Evolutionary conservation across 2,797 vertebrate genomes (phyloP).

Genomic region (Crypturellus tataupa): DNA sequence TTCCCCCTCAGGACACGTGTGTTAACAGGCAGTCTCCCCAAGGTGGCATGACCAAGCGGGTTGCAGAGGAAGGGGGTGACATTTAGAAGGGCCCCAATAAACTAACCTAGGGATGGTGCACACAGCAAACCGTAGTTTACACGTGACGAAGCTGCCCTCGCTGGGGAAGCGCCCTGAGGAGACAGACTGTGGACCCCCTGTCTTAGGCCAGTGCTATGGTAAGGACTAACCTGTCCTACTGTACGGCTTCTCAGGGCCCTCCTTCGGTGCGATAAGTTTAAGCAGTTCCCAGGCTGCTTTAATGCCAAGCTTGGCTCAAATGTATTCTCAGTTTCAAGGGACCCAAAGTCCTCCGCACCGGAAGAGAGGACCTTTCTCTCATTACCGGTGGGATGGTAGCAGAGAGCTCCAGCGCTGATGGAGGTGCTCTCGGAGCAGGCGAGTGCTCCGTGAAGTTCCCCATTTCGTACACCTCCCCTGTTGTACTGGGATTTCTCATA

Average conservation of each 20-base stretch:
- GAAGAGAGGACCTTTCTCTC: neutral
- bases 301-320: neutral
- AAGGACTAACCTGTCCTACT: neutral
- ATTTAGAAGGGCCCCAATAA: neutral
- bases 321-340: neutral
- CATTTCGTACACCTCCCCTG: neutral
- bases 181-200: neutral
- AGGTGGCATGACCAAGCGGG: neutral
- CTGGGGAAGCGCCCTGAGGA: neutral
- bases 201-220: neutral
- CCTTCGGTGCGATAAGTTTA: neutral
- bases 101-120: neutral
- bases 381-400: neutral
- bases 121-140: neutral
- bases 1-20: neutral
- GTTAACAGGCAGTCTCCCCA: neutral
- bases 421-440: neutral
- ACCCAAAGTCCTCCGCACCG: neutral
- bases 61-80: neutral
- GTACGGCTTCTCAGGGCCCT: neutral
- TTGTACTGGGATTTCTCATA: neutral
- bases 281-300: neutral
- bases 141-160: neutral
- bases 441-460: neutral
- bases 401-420: neutral